Percentiles rank a stretch among this genome's conserved stretches.
phyloP scores from a whole-genome alignment of 2,113 vertebrate species.

The Ailuropoda melanoleuca region DNA sequence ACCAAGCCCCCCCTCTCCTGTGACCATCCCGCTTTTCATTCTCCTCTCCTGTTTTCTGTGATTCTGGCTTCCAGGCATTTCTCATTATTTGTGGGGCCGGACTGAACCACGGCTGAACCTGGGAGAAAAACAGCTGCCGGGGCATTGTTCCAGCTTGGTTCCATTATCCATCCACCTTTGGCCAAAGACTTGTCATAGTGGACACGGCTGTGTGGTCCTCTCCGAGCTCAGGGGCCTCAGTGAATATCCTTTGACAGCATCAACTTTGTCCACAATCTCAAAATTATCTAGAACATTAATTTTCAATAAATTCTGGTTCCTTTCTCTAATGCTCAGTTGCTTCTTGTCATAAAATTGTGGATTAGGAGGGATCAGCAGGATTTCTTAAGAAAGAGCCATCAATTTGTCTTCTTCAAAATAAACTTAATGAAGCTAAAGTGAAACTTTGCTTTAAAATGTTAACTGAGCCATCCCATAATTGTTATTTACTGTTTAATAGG shows the following conservation, averaged over 20 bases:
- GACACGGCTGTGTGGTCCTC: not conserved
- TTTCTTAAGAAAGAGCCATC: not conserved
- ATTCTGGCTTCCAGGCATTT: not conserved
- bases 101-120: not conserved
- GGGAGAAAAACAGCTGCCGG: not conserved
- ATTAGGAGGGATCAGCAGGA: not conserved
- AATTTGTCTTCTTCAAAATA: not conserved
- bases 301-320: not conserved
- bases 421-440: not conserved
- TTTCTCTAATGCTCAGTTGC: not conserved
- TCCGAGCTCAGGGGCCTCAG: not conserved
- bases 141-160: not conserved
- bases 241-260: not conserved
- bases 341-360: not conserved
- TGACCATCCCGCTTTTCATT: not conserved
- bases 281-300: not conserved
- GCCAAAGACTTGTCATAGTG: not conserved
- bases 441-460: constrained; percentile 16
- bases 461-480: not conserved
- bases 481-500: not conserved
- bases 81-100: not conserved
- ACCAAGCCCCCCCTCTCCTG: not conserved
- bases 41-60: not conserved
- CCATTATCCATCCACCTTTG: not conserved
- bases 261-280: not conserved